Evolutionary conservation across 2,113 vertebrate genomes (phyloP).

Genomic region (Leptobrachium ailaonicum): DNA sequence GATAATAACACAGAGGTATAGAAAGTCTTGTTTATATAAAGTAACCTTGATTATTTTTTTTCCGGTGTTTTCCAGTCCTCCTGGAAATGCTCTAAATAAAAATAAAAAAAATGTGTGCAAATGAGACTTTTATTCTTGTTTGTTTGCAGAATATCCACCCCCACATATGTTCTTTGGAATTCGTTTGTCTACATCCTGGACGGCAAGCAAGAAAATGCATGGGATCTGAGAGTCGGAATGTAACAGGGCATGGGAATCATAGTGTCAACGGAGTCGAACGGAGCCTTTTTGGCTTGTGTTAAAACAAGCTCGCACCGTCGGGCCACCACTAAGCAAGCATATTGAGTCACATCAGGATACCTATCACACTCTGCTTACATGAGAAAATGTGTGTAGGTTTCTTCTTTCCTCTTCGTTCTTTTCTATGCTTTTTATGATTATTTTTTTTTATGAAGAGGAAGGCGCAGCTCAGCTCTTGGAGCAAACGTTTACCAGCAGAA

Average conservation of each 20-base stretch:
- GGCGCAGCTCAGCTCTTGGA: too few species aligned
- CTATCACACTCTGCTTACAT: constrained; percentile 70
- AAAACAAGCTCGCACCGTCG: constrained; percentile 78
- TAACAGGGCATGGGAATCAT: constrained; percentile 91
- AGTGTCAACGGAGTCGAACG: constrained; percentile 82
- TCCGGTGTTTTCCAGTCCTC: background rate
- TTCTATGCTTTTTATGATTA: too few species aligned
- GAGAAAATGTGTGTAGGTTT: constrained; percentile 77
- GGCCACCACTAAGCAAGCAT: constrained; percentile 67
- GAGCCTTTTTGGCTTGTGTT: constrained; percentile 83
- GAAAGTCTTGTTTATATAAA: too few species aligned
- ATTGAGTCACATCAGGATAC: constrained; percentile 68
- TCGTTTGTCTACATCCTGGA: constrained; percentile 91
- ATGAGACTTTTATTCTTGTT: constrained; percentile 72
- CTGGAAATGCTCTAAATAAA: constrained; percentile 55
- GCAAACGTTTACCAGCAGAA: constrained; percentile 56
- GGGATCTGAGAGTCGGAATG: constrained; percentile 90
- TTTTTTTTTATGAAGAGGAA: too few species aligned
- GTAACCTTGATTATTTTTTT: too few species aligned
- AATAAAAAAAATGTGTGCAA: constrained; percentile 81
- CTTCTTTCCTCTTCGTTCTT: background rate
- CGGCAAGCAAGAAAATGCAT: constrained; percentile 75
- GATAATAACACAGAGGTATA: too few species aligned
- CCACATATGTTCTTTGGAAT: constrained; percentile 90
- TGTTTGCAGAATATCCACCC: constrained; percentile 80